Evolutionary conservation across 2,888 invertebrate genomes (phyloP).

Genomic region (Pterobdella sp.): DNA sequence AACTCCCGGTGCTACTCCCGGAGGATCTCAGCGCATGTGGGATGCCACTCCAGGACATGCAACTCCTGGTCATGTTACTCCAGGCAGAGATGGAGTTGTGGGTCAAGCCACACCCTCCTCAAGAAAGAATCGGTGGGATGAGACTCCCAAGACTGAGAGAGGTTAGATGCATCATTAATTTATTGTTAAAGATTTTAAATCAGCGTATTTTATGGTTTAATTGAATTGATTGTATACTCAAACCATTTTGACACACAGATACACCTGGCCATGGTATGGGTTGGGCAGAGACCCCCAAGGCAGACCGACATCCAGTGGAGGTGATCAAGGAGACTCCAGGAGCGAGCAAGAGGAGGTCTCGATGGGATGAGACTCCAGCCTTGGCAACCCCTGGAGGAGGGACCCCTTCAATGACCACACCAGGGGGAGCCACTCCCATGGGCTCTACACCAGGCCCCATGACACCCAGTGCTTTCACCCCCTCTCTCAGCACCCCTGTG

Average conservation of each 20-base stretch:
- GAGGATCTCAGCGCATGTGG: constrained; percentile 81
- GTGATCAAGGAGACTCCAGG: constrained; percentile 78
- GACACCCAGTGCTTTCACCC: constrained; percentile 49
- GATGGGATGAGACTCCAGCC: constrained; percentile 97
- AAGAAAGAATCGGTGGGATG: constrained; percentile 95
- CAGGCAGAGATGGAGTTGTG: constrained; percentile 54
- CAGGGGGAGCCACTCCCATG: constrained; percentile 37
- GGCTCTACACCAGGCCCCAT: constrained; percentile 41
- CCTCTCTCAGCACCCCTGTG: constrained; percentile 52
- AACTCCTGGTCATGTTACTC: constrained; percentile 66
- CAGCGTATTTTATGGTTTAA: background rate
- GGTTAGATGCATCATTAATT: constrained; percentile 51
- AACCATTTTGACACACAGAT: constrained; percentile 58
- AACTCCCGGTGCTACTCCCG: constrained; percentile 69
- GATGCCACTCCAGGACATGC: constrained; percentile 91
- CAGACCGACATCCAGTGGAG: constrained; percentile 62
- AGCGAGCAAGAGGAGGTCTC: constrained; percentile 83
- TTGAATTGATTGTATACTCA: background rate
- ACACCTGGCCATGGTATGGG: constrained; percentile 91
- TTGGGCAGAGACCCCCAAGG: constrained; percentile 97
- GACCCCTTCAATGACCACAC: constrained; percentile 42
- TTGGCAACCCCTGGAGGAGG: constrained; percentile 53
- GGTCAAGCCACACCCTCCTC: constrained; percentile 53
- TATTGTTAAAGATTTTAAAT: background rate
- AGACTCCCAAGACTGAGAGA: constrained; percentile 93